Evolutionary conservation across 92 coral and sea anemone species (phyloP).

Genomic region (Zoanthus gigantus): DNA sequence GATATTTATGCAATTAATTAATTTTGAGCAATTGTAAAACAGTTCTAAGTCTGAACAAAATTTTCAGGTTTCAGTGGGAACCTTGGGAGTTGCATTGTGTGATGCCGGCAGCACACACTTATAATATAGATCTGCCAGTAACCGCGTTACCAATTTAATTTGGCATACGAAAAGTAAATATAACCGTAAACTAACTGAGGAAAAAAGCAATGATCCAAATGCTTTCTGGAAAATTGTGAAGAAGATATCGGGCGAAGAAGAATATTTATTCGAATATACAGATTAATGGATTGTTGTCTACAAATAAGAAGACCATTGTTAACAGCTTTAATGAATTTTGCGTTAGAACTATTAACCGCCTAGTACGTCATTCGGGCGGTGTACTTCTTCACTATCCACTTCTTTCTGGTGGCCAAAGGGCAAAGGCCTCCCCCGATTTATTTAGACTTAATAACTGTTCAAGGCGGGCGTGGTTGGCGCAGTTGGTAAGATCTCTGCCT

Average conservation of each 20-base stretch:
- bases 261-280: conserved; percentile 21
- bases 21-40: too few relatives aligned
- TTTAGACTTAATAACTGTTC: neutral
- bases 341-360: conserved; percentile 43
- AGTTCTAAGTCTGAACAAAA: too few relatives aligned
- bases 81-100: too few relatives aligned
- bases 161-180: conserved; percentile 48
- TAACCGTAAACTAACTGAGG: conserved; percentile 44
- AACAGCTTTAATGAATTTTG: conserved; percentile 41
- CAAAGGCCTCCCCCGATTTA: neutral
- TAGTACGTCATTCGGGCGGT: conserved; percentile 31
- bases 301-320: conserved; percentile 34
- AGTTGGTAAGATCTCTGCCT: too few relatives aligned
- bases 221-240: conserved; percentile 45
- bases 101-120: too few relatives aligned
- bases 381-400: conserved; percentile 11
- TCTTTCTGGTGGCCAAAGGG: neutral
- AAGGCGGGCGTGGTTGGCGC: too few relatives aligned
- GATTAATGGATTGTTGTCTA: conserved; percentile 10
- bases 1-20: too few relatives aligned
- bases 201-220: conserved; percentile 32
- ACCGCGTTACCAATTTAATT: conserved; percentile 52
- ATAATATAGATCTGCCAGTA: conserved; percentile 27
- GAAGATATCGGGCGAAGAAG: neutral
- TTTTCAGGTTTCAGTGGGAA: too few relatives aligned